These are phyloP conservation scores for Cenopis cana DNA, from an alignment of 2,888 invertebrate genomes.

Conservation along the genomic window DNA sequence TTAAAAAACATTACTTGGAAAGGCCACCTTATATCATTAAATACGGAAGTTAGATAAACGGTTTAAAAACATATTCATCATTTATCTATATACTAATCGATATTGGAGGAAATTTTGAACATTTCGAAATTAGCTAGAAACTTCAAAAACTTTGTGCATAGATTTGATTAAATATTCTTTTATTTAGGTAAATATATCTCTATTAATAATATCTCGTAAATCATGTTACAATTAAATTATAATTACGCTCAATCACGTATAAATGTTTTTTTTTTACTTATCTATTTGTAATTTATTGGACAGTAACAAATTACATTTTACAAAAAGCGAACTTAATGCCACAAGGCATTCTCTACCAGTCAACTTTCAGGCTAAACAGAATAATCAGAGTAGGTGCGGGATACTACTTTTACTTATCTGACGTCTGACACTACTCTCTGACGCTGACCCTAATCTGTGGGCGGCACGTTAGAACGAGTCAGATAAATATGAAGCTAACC, in stretches of 20 bases:
- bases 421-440: too few relatives aligned
- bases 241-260: neutral
- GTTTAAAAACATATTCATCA: slow-evolving; percentile 36
- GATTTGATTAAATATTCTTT: slow-evolving; percentile 5
- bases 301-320: too few relatives aligned
- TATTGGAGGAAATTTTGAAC: slow-evolving; percentile 31
- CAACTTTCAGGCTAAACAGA: too few relatives aligned
- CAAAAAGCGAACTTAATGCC: too few relatives aligned
- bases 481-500: too few relatives aligned
- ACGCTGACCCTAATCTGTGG: too few relatives aligned
- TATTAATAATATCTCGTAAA: neutral
- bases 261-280: too few relatives aligned
- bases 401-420: too few relatives aligned
- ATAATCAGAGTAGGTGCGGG: too few relatives aligned
- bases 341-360: too few relatives aligned
- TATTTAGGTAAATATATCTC: slow-evolving; percentile 25
- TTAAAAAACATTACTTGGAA: slow-evolving; percentile 80
- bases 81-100: slow-evolving; percentile 26
- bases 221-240: neutral
- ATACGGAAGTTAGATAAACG: slow-evolving; percentile 51
- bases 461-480: too few relatives aligned
- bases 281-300: too few relatives aligned
- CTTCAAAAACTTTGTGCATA: slow-evolving; percentile 16
- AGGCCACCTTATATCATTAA: slow-evolving; percentile 72
- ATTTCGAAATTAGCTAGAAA: slow-evolving; percentile 18